Evolutionary conservation across 2,113 vertebrate species (phyloP), one percentile per base, ranked within the genome.

Genomic region (Sceloporus tristichus): DNA sequence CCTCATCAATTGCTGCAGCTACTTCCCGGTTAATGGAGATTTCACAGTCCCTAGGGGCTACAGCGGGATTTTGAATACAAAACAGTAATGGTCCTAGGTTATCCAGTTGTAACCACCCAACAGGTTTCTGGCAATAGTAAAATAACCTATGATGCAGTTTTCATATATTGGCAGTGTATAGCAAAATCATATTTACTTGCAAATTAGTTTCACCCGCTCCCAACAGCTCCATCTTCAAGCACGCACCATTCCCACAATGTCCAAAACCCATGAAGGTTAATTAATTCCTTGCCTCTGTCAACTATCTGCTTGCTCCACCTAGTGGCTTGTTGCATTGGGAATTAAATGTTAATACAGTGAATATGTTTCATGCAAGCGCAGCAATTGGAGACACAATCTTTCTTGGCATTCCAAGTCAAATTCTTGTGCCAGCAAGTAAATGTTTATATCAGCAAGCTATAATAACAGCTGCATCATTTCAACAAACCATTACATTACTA

Each of bases 281-380:
- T 82, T 68, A 88, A 1, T 9, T 73, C 0, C 62, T 34, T 0
- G 14, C 21, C 13, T 75, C 40, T 48, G 62, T 18, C 19, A 53
- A 27, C 85, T 95, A 91, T 86, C 89, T 91, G 91, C 76, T 87
- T 89, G 89, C 94, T 93, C 94, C 92, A 91, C 89, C 92, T 95
- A 68, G 91, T 86, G 93, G 90, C 75, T 70, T 2, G 0, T 62
- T 74, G 14, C 0, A 21, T 77, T 78, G 66, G 34, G 48, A 65
- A 23, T 8, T 70, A 88, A 34, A 54, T 23, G 66, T 82, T 53
- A 76, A 62, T 0, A 48, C 56, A 59, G 56, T 48, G 42, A 48
- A 48, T 48, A 48, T 2, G 6, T 48, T 59, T 59, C 14, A 59
- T 14, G 14, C 56, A 59, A 59, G 56, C 14, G 10, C 56, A 59